Evolutionary conservation across 2,888 invertebrate species (phyloP).

Genomic region (Elegia similella): DNA sequence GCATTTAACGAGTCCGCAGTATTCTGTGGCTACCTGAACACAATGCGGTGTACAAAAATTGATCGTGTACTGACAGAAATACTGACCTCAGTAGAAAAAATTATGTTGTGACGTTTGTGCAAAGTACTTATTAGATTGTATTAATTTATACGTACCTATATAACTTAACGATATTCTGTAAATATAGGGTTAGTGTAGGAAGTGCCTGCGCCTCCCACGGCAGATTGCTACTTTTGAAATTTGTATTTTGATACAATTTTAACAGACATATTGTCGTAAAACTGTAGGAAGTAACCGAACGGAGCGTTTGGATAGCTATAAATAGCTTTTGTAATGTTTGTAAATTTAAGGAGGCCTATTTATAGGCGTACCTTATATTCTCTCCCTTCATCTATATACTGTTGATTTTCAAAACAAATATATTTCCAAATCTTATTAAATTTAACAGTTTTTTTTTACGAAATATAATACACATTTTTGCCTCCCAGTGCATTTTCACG

Average conservation of each 20-base stretch:
- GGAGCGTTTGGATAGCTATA: conserved; percentile 39
- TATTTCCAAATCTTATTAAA: not conserved
- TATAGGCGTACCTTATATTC: not conserved
- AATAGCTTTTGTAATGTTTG: conserved; percentile 35
- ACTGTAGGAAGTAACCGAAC: conserved; percentile 56
- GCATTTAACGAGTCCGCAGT: conserved; percentile 69
- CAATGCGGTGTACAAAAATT: conserved; percentile 30
- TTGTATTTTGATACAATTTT: conserved; percentile 75
- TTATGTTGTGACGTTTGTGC: conserved; percentile 74
- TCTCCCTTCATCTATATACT: not conserved
- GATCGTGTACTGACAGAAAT: conserved; percentile 27
- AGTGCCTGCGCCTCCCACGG: conserved; percentile 41
- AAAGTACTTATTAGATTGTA: conserved; percentile 81
- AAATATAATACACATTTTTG: not conserved
- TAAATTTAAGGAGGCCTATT: conserved; percentile 3
- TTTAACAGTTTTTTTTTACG: not conserved
- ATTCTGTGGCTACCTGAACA: conserved; percentile 41
- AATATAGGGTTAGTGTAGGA: conserved; percentile 61
- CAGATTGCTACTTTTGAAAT: conserved; percentile 55
- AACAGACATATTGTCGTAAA: conserved; percentile 75
- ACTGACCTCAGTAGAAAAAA: conserved; percentile 62
- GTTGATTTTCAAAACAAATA: not conserved
- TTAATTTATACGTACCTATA: conserved; percentile 74
- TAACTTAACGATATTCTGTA: conserved; percentile 70
- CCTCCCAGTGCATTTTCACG: not conserved